A percentile compares a stretch with the other conserved stretches of the same genome.
Evolutionary conservation across 1,140 invertebrate species (phyloP).

Genomic region (Planococcus citri): DNA sequence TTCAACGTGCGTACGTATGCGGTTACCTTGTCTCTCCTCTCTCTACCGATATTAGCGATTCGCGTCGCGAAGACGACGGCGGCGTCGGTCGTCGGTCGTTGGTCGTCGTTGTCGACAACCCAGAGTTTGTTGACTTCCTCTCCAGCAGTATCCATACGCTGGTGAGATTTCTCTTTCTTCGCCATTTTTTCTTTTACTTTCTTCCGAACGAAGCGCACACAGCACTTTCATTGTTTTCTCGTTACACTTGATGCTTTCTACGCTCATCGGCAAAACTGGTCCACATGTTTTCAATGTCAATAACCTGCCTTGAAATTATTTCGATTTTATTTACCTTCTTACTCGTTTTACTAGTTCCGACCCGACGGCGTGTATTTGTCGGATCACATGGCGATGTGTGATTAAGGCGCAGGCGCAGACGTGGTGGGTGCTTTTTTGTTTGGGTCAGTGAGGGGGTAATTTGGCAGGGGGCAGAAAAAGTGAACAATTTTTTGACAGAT

Average conservation of each 20-base stretch:
- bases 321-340: neutral
- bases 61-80: neutral
- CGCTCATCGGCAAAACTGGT: conserved; percentile 1
- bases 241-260: conserved; percentile 18
- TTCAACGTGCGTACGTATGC: neutral
- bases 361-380: too few relatives aligned
- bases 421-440: too few relatives aligned
- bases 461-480: too few relatives aligned
- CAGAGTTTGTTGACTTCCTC: conserved; percentile 19
- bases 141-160: too few relatives aligned
- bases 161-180: conserved; percentile 13
- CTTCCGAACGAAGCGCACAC: neutral
- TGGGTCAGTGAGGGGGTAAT: too few relatives aligned
- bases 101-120: too few relatives aligned
- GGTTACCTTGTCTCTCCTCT: too few relatives aligned
- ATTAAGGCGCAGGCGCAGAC: too few relatives aligned
- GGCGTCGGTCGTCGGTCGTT: neutral
- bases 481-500: too few relatives aligned
- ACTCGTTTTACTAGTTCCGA: neutral
- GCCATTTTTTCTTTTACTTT: conserved; percentile 20
- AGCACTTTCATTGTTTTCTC: conserved; percentile 19
- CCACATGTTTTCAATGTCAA: conserved; percentile 18
- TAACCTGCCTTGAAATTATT: conserved; percentile 20
- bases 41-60: conserved; percentile 1
- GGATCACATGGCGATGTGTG: too few relatives aligned